These are phyloP conservation scores for Prolemur simus DNA, from an alignment of 2,113 vertebrate genomes.

Conservation along the genomic window DNA sequence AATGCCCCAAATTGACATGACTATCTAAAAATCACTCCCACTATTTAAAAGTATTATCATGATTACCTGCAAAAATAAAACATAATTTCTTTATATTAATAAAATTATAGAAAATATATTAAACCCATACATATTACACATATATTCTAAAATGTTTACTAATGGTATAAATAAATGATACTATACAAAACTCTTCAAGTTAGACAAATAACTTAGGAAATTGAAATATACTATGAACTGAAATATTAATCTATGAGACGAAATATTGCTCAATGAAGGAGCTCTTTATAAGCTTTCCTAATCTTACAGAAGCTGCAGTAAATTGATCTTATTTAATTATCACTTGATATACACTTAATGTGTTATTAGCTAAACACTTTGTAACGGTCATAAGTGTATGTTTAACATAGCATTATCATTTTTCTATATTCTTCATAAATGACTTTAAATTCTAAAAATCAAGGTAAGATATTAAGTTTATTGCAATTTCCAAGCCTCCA, in stretches of 20 bases:
- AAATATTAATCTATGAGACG: not conserved
- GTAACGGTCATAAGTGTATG: not conserved
- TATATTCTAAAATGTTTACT: not conserved
- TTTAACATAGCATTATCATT: not conserved
- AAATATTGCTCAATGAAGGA: not conserved
- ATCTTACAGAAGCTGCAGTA: not conserved
- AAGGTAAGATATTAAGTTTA: not conserved
- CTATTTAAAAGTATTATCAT: not conserved
- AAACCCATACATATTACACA: not conserved
- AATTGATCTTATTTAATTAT: not conserved
- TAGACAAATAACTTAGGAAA: not conserved
- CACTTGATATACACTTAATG: not conserved
- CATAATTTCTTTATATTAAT: not conserved
- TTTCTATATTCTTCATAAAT: not conserved
- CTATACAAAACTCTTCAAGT: not conserved
- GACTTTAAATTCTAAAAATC: not conserved
- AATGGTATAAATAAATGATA: not conserved
- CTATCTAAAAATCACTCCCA: not conserved
- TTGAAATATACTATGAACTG: not conserved
- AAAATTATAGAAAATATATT: not conserved
- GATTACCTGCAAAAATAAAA: not conserved
- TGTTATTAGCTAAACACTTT: not conserved
- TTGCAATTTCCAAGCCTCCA: not conserved
- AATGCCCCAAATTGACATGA: not conserved
- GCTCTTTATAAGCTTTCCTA: not conserved